Conservation (phyloP, 2,113 vertebrate genomes). For the Solea solea region DNA sequence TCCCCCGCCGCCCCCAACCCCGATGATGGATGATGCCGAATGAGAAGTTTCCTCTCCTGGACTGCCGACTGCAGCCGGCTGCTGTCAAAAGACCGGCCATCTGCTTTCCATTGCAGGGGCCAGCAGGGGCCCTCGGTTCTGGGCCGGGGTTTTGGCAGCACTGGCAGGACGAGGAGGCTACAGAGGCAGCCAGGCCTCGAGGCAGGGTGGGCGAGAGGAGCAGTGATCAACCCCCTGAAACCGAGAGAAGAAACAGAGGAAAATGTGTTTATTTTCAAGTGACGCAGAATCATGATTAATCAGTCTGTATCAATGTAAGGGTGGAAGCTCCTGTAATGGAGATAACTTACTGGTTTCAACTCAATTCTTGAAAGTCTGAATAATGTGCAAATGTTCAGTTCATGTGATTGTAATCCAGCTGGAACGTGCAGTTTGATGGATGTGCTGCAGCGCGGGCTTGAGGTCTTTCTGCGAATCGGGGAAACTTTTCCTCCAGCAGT, state of each 20-base stretch:
- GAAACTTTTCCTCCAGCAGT: not conserved
- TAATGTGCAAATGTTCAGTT: not conserved
- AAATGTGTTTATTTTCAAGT: constrained; percentile 37
- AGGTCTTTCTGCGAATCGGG: no score
- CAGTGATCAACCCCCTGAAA: constrained; percentile 39
- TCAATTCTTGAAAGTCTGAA: constrained; percentile 6
- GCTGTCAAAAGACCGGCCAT: constrained; percentile 75
- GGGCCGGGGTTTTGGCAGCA: constrained; percentile 47
- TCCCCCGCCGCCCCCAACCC: constrained; percentile 26
- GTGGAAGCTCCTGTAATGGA: constrained; percentile 15
- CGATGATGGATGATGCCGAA: constrained; percentile 83
- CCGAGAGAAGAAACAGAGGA: constrained; percentile 43
- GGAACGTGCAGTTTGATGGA: not conserved
- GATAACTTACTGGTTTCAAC: constrained; percentile 9
- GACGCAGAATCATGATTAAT: constrained; percentile 28
- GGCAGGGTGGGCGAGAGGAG: constrained; percentile 43
- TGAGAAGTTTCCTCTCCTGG: constrained; percentile 83
- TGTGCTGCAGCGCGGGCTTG: not conserved
- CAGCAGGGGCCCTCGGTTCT: constrained; percentile 44
- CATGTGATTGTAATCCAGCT: constrained; percentile 11
- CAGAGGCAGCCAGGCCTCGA: constrained; percentile 32
- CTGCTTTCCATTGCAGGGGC: constrained; percentile 79
- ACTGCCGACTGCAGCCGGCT: constrained; percentile 68
- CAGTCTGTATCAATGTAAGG: constrained; percentile 16
- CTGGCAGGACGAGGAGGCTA: constrained; percentile 28